phyloP scores from a whole-genome alignment of 2,797 vertebrate species.

The Tapera naevia region DNA sequence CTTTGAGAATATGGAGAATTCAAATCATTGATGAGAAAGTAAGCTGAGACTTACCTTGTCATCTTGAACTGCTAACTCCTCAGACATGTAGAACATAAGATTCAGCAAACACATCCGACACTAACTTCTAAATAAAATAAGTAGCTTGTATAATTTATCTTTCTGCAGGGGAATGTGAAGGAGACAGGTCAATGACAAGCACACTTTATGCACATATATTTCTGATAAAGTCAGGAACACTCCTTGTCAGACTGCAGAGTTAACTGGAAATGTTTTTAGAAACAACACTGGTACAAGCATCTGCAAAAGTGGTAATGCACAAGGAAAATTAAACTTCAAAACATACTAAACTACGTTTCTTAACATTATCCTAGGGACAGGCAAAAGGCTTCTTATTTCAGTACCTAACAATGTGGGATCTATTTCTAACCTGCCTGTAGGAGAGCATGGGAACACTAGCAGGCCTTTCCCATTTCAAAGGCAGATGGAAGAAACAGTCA shows the following conservation, averaged over 20 bases:
- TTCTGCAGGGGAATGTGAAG: background rate
- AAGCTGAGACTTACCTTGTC: background rate
- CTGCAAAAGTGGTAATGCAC: background rate
- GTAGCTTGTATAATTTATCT: background rate
- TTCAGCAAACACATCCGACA: background rate
- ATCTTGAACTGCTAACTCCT: constrained; percentile 1
- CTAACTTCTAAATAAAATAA: background rate
- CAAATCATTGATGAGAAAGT: background rate
- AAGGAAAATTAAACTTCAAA: background rate
- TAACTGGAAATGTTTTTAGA: background rate
- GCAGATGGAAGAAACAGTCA: background rate
- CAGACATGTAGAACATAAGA: background rate
- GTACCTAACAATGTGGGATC: background rate
- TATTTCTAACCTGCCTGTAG: background rate
- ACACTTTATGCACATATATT: accelerated
- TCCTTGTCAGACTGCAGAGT: background rate
- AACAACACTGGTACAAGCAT: background rate
- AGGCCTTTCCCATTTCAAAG: background rate
- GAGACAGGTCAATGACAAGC: background rate
- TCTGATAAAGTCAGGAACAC: background rate
- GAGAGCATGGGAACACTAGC: background rate
- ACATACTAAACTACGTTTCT: background rate
- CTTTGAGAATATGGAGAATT: background rate
- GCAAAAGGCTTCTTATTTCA: background rate
- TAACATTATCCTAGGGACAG: background rate